Base-by-base conservation (phyloP, 1,140 invertebrate species). In the Drosophila quadrilineata region DNA sequence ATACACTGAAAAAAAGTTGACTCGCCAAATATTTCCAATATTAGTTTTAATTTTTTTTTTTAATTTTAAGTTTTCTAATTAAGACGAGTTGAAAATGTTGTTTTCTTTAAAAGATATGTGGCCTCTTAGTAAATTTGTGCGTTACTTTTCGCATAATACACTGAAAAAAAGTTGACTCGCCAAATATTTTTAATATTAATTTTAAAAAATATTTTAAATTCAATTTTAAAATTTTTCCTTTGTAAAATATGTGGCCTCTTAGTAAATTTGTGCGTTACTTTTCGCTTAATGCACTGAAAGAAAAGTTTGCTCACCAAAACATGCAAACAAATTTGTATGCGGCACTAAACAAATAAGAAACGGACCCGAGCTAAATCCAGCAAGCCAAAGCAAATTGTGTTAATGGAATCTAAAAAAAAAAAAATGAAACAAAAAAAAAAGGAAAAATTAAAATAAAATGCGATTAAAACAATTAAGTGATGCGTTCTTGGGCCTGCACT, bases 381-480 rank as follows among this genome's bases (percentile, higher is more conserved):
- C 43, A 43, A 80, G 68, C 79, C 77, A 74, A 65, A 67, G 73
- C 62, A 79, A 85, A 85, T 85, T 67, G 36, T 73, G 70, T 77
- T 84, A 84, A 84, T 84, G 77, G 77, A 84, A 59, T 53, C 52
- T 60, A 46, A 17, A 40, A 54, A 38, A 17, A 16, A 40, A 35
- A 40, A 54, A 40, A 19, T 28, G 16, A 0, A 26, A 43, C 1
- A 43, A 57, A 54, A 53, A 22, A 35, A 41, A 36, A 29, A 8
- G 6, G 19, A 22, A 16, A 40, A 31, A 29, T 16, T 56, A 38
- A 54, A 24, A 38, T 26, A 57, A 57, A 72, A 65, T 45, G 65
- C 70, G 85, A 84, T 84, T 84, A 84, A 84, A 74, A 71, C 74
- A 84, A 79, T 85, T 84, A 85, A 79, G 70, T 65, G 66, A 49